Base-by-base conservation (phyloP, 37 sponge, comb jelly and placozoan genomes). In the Agelas oroides region DNA sequence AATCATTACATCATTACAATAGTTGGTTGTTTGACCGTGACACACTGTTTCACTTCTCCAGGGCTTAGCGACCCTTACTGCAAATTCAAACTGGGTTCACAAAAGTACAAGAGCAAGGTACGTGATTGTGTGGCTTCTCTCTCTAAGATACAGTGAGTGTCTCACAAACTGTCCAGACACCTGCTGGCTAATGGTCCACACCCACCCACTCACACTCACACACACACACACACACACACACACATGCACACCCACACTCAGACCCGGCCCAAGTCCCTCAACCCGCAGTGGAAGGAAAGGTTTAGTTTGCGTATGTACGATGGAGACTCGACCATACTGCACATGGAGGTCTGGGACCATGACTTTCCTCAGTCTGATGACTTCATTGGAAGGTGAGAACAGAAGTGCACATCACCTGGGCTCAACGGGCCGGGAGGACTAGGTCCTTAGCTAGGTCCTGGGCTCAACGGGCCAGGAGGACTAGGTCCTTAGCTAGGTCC, bases 21-120 rank as follows among this genome's bases (percentile, higher is more conserved):
- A n/a, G n/a, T n/a, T n/a, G n/a, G n/a, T n/a, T n/a, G n/a, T n/a
- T n/a, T n/a, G n/a, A n/a, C n/a, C n/a, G n/a, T n/a, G n/a, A n/a
- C n/a, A n/a, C n/a, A n/a, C n/a, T n/a, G n/a, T 8, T 8, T 8
- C 46, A 3, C 46, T 8, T 30, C 21, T 17, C 1, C 61, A 90
- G 90, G 90, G 1, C 65, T 90, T 70, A 91, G 92, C 82, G 92
- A 95, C 63, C 94, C 98, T 8, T 97, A 97, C 92, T 97, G 98
- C 78, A 95, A 95, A 81, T 91, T 95, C 75, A 93, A 89, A 54
- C 75, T 95, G 23, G 96, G 96, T 19, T 24, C 60, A 23, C 94
- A 95, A 83, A 91, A 93, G 38, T 92, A 78, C 62, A 95, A 91
- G 79, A 95, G 93, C 87, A 90, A 84, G 88, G 94, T 93, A 35